Base-by-base conservation (phyloP, 1,140 invertebrate species). In the Sitophilus oryzae region DNA sequence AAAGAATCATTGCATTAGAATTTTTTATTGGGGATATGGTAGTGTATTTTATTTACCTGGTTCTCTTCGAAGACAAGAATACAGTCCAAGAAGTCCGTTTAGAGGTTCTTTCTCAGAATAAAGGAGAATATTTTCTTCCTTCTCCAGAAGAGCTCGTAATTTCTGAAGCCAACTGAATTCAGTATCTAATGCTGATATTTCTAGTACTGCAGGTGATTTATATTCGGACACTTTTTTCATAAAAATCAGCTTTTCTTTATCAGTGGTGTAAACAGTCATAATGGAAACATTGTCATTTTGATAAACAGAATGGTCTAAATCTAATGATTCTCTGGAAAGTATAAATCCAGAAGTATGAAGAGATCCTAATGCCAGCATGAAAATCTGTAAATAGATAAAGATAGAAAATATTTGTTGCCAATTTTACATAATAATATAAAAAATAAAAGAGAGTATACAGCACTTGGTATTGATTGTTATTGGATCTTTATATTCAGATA, bases 51-150 rank as follows among this genome's bases (percentile, higher is more conserved):
- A n/a, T n/a, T n/a, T n/a, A 14, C 38, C 79, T 6, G 81, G 79
- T 61, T 89, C 86, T 62, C 75, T 82, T 53, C 81, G 73, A 0
- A 88, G 54, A 63, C 85, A 88, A 42, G 87, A 87, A 0, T 83
- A 77, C 14, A 95, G 70, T 11, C 93, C 93, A 18, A 95, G 63
- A 10, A 93, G 72, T 23, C 94, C 93, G 72, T 80, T 88, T 3
- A 80, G 69, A 18, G 70, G 69, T 54, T 83, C 80, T 59, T 79
- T 77, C 68, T 83, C 76, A 6, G 75, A 72, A 38, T 82, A 78
- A 0, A 85, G 59, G 4, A 87, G 66, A n/a, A 83, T 59, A 42
- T 75, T 71, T 1, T 73, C 74, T 3, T 73, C 71, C 59, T 77
- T 74, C 53, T 80, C 77, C 1, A 81, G 60, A 10, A 76, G 71